Conservation (phyloP, 2,797 vertebrate genomes). For the Tadarida brasiliensis region DNA sequence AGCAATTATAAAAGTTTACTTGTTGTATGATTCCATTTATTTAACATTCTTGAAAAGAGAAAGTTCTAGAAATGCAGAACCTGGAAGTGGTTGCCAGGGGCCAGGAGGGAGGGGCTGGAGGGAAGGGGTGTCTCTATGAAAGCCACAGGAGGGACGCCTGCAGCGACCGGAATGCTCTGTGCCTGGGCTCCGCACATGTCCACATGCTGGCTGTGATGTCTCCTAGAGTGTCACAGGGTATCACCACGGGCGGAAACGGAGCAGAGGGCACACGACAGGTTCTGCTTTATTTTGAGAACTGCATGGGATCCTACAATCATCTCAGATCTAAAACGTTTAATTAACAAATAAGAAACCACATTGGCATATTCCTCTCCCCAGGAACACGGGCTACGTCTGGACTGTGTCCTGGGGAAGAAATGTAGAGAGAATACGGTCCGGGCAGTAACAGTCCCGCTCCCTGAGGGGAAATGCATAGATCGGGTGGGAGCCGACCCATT, state of each 20-base stretch:
- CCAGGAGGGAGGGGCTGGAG: background rate
- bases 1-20: background rate
- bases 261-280: background rate
- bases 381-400: background rate
- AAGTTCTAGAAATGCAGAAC: background rate
- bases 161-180: background rate
- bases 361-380: background rate
- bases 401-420: background rate
- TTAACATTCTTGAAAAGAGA: background rate
- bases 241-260: background rate
- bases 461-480: background rate
- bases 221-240: background rate
- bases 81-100: background rate
- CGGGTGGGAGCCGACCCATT: background rate
- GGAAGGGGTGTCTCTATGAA: background rate
- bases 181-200: background rate
- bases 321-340: background rate
- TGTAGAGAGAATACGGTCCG: background rate
- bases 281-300: background rate
- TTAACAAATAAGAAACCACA: background rate
- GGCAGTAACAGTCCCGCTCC: background rate
- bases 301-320: background rate
- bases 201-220: background rate
- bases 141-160: rapidly evolving
- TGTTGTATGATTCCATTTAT: background rate